Evolutionary conservation across 1,140 invertebrate genomes (phyloP).

Genomic region (Drosophila sp.): DNA sequence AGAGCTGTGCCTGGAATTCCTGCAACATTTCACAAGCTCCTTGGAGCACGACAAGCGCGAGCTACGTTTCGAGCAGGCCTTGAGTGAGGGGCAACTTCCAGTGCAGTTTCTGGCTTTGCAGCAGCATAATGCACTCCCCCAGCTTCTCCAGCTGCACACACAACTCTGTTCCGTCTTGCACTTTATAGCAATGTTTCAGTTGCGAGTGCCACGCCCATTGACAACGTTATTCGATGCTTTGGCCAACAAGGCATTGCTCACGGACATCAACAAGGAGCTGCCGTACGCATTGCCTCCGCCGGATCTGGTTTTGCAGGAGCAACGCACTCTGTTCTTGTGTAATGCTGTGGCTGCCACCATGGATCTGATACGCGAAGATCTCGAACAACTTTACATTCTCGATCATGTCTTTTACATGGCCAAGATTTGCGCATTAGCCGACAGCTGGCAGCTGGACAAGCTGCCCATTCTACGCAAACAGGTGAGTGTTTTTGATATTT

Average conservation of each 20-base stretch:
- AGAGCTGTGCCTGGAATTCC: slow-evolving; percentile 88
- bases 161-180: slow-evolving; percentile 91
- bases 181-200: slow-evolving; percentile 91
- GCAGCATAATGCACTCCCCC: slow-evolving; percentile 90
- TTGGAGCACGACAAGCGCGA: slow-evolving; percentile 85
- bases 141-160: slow-evolving; percentile 91
- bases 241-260: slow-evolving; percentile 86
- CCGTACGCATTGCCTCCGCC: slow-evolving; percentile 82
- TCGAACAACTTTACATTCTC: slow-evolving; percentile 85
- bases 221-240: slow-evolving; percentile 90
- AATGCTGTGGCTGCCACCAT: slow-evolving; percentile 88
- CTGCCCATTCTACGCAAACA: slow-evolving; percentile 86
- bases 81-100: slow-evolving; percentile 88
- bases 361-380: slow-evolving; percentile 86
- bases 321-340: slow-evolving; percentile 87
- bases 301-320: slow-evolving; percentile 85
- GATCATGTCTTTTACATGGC: slow-evolving; percentile 89
- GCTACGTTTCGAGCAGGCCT: slow-evolving; percentile 89
- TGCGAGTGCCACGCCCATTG: slow-evolving; percentile 90
- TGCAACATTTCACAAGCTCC: slow-evolving; percentile 88
- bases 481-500: too few relatives aligned
- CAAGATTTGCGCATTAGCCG: slow-evolving; percentile 89
- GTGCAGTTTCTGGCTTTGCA: slow-evolving; percentile 91
- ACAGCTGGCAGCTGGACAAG: slow-evolving; percentile 91
- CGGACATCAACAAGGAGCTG: slow-evolving; percentile 85